Evolutionary conservation across 1,140 invertebrate species (phyloP), one percentile per base, ranked within the genome.

Genomic region (Drosophila sucinea): DNA sequence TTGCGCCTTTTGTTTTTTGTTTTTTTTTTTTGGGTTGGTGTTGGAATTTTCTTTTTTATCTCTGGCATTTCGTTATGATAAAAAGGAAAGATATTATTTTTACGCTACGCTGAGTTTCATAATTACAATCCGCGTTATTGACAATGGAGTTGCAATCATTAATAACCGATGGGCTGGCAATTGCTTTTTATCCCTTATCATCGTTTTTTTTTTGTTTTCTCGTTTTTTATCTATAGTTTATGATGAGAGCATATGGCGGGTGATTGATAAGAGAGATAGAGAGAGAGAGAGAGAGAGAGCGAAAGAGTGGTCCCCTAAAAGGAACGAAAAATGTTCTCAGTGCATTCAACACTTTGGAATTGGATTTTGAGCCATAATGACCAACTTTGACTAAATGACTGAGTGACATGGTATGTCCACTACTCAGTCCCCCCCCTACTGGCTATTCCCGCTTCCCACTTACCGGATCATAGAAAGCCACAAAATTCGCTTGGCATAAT

Each of bases 301-400:
- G 17, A 17, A 69, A 63, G 35, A 29, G 38, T 60, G 47, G 17
- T 17, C 17, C 17, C 17, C 17, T 17, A 17, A 23, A 55, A 56
- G 56, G 63, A 35, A 29, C 25, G 25, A 54, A 66, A 30, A 54
- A 56, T 66, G 60, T n/a, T 33, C 38, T 29, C 38, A 40, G 35
- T 75, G 76, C 63, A 71, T 41, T 66, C 66, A 69, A 74, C 79
- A 66, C 66, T 72, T 73, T 72, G 70, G 70, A 72, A 80, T 89
- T 73, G 70, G 67, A 81, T 80, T 86, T 79, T 79, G 67, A 86
- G 75, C 66, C 82, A 79, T 68, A 76, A 75, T 76, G 76, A 63
- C 66, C 77, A 70, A 56, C 60, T 17, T 17, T 66, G 66, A 67
- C 70, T 57, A 60, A 69, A 72, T 73, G 82, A 73, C 73, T 76